These are phyloP conservation scores for Muntiacus reevesi DNA, from an alignment of 2,113 vertebrate genomes.

Conservation along the genomic window DNA sequence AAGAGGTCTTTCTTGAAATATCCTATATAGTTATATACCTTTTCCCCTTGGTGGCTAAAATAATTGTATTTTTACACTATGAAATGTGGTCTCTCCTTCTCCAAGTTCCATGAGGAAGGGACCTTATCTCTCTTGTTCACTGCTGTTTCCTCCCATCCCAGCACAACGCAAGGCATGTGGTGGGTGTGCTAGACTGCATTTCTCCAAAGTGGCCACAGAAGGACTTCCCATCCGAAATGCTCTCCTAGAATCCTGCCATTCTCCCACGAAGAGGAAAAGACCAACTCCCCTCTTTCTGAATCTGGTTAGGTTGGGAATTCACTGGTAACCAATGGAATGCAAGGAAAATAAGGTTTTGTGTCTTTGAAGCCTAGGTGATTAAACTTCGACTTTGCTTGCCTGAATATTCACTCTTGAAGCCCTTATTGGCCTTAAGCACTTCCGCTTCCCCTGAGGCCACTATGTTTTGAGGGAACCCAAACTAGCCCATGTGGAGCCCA, in stretches of 20 bases:
- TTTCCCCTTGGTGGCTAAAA: not conserved
- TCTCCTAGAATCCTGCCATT: not conserved
- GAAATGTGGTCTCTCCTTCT: not conserved
- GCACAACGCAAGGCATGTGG: accelerated
- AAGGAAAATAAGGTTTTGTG: too few species aligned
- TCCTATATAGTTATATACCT: not conserved
- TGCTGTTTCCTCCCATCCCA: not conserved
- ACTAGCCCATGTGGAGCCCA: accelerated
- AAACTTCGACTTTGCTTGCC: not conserved
- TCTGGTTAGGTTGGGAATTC: not conserved
- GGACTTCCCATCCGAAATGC: not conserved
- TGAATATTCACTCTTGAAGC: not conserved
- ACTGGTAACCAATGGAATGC: not conserved
- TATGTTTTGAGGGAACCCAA: not conserved
- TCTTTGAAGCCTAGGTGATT: not conserved
- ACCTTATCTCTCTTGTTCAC: not conserved
- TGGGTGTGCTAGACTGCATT: not conserved
- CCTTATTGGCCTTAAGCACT: not conserved
- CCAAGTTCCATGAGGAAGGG: not conserved
- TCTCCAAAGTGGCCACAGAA: not conserved
- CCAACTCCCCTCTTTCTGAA: not conserved
- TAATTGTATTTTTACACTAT: not conserved
- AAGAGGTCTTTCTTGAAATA: not conserved
- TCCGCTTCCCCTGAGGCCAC: not conserved
- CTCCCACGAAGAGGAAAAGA: not conserved